Evolutionary conservation across 2,888 invertebrate genomes (phyloP).

Genomic region (Lamellibrachia columna): DNA sequence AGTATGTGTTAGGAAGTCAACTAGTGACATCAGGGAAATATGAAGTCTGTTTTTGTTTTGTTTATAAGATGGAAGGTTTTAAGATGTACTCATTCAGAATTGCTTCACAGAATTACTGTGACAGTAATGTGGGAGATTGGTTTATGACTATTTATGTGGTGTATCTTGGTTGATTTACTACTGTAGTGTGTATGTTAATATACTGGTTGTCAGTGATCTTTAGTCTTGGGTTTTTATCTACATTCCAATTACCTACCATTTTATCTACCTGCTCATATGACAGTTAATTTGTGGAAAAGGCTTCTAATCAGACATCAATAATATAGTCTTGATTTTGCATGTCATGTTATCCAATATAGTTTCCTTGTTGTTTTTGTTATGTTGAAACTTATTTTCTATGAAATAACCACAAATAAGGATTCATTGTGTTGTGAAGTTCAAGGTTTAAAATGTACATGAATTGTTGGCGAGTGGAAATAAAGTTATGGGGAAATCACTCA

Average conservation of each 20-base stretch:
- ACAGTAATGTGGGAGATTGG: neutral
- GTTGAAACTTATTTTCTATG: no score
- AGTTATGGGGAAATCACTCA: no score
- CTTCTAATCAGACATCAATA: no score
- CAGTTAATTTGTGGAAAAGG: no score
- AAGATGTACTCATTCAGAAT: neutral
- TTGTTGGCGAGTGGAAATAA: no score
- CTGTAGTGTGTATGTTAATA: neutral
- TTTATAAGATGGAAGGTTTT: neutral
- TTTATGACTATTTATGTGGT: neutral
- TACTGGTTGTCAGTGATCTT: neutral
- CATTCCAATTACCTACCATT: neutral
- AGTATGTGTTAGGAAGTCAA: neutral
- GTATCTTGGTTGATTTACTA: neutral
- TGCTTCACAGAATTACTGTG: neutral
- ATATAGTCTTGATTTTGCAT: no score
- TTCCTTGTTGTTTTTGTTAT: no score
- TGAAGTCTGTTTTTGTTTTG: neutral
- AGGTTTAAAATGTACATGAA: no score
- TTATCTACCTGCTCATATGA: neutral
- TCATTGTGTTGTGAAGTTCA: no score
- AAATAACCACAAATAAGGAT: no score
- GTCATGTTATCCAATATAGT: no score
- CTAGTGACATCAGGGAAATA: neutral
- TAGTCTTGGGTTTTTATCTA: neutral